Base-by-base conservation (phyloP, 2,797 vertebrate genomes). In the Buphagus erythrorhynchus region DNA sequence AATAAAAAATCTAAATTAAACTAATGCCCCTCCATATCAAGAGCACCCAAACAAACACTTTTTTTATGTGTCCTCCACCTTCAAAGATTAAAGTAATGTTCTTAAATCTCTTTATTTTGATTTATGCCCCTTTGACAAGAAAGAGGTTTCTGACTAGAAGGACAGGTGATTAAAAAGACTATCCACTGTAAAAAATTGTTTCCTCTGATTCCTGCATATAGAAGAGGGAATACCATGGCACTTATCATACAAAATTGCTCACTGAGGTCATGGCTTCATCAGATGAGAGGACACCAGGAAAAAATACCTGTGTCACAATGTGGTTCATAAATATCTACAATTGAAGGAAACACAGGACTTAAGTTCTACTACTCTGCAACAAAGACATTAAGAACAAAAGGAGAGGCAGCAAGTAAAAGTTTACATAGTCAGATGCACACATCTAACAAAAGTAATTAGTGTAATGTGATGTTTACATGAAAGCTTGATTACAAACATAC, bases 401-500 rank as follows among this genome's bases (percentile, higher is more conserved):
- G 4, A 42, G 17, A 17, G 29, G 29, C 8, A 45, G 26, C 3
- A 11, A 91, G 33, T 26, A 52, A 18, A 85, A 78, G 16, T n/a
- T 81, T n/a, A 43, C 16, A 80, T 4, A 10, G 36, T 31, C 46
- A 61, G 29, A 86, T 16, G 6, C 20, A 81, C 7, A 73, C 42
- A 58, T 2, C 4, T 48, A 55, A 73, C 11, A 73, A 72, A 88
- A 88, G 43, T 43, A 51, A 58, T 66, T n/a, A 59, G 3, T 14
- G 11, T 16, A 65, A 80, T 2, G 3, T 16, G 4, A 71, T 16
- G 20, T n/a, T 69, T 76, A 66, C 0, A 0, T 6, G 28, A 58
- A 1, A 69, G 5, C 9, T 58, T 45, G 22, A 69, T 42, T 31
- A 57, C 19, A 86, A 57, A 31, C 20, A 40, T 31, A 43, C 49